Conservation (phyloP, 2,888 invertebrate species). For the Sisyra terminalis region DNA sequence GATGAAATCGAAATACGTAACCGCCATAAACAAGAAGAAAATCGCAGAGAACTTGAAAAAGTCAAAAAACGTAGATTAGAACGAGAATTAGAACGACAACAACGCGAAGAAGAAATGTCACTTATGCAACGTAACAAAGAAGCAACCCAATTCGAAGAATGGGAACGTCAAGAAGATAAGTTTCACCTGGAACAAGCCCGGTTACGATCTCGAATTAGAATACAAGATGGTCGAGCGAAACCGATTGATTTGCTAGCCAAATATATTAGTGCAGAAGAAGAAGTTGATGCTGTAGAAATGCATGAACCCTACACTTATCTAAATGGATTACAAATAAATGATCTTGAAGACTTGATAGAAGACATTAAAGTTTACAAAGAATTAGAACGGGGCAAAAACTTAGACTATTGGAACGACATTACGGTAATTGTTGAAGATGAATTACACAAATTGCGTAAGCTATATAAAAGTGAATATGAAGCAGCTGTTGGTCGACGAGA, state of each 20-base stretch:
- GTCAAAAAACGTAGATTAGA: slow-evolving; percentile 82
- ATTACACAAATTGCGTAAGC: slow-evolving; percentile 65
- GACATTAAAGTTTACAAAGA: slow-evolving; percentile 94
- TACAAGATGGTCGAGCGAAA: slow-evolving; percentile 92
- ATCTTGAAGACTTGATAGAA: slow-evolving; percentile 88
- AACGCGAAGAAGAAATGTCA: slow-evolving; percentile 67
- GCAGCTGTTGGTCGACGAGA: slow-evolving; percentile 33
- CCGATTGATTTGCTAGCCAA: slow-evolving; percentile 95
- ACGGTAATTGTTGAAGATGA: slow-evolving; percentile 91
- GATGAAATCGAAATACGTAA: slow-evolving; percentile 72
- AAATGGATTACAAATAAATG: slow-evolving; percentile 74
- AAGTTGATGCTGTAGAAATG: slow-evolving; percentile 89
- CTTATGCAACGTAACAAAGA: slow-evolving; percentile 77
- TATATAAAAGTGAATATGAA: slow-evolving; percentile 45
- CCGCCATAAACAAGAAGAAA: slow-evolving; percentile 78
- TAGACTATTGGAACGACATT: slow-evolving; percentile 91
- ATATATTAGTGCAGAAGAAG: slow-evolving; percentile 82
- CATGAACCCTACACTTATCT: slow-evolving; percentile 94
- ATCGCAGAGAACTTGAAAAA: slow-evolving; percentile 83
- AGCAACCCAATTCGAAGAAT: slow-evolving; percentile 80
- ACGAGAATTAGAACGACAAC: slow-evolving; percentile 71
- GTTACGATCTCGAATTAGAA: slow-evolving; percentile 82
- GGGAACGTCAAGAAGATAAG: slow-evolving; percentile 93
- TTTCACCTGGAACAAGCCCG: slow-evolving; percentile 96
- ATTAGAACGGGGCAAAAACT: slow-evolving; percentile 74